Evolutionary conservation across 2,888 invertebrate species (phyloP), one percentile per base, ranked within the genome.

Genomic region (Scrobipalpa atriplicella): DNA sequence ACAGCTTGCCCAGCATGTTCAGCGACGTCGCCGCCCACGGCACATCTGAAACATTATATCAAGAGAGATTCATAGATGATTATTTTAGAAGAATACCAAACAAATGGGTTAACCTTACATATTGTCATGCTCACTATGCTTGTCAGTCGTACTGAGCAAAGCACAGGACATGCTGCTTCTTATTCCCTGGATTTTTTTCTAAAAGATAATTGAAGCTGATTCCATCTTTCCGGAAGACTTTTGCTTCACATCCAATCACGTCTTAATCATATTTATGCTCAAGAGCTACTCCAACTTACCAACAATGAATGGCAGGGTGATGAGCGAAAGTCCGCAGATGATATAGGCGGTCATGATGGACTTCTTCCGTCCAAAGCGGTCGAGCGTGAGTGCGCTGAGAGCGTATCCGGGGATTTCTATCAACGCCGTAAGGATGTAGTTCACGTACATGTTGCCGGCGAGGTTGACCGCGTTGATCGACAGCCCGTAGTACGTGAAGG

Each of bases 401-500:
- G 92, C 83, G 75, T 95, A 95, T 0, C 95, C 95, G 0, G 96
- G 96, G 65, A 95, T 93, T 80, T 93, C 95, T 21, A 95, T 93
- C 58, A 95, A 77, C 0, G 94, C 91, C 0, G 95, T 95, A 65
- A 95, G 82, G 21, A 96, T 95, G 77, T 96, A 97, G 85, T 97
- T 97, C 13, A 96, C 83, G 80, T 97, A 97, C 75, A 95, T 95
- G 81, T 96, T 95, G 0, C 96, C 97, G 18, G 94, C 94, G 62
- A 97, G 85, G 0, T 95, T 93, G 2, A 96, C 96, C 0, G 97
- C 95, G 84, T 96, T 96, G 65, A 97, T 92, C 0, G 96, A 96
- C 51, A 97, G 85, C 0, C 97, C 97, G 77, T 96, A 97, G 83
- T 96, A 97, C 19, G 97, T 95, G 70, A 97, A 95, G 0, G 96